These are phyloP conservation scores for crab-eating macaque (Macaca fascicularis) DNA, from an alignment of 2,113 vertebrate species.

Conservation along the genomic window DNA sequence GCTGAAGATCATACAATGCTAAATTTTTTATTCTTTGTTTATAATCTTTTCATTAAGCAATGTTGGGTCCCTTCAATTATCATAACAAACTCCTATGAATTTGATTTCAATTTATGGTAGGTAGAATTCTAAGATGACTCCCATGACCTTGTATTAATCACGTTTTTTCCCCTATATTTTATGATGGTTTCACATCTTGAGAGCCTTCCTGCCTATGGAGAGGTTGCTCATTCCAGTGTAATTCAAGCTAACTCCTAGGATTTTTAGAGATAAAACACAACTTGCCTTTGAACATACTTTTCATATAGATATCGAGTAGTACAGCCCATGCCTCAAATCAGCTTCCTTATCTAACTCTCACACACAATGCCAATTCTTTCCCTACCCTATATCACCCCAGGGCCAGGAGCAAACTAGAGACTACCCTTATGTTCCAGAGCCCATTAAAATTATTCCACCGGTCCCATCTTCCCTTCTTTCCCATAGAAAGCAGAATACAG, in stretches of 20 bases:
- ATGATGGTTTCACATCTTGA: background rate
- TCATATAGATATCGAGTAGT: background rate
- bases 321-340: background rate
- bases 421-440: accelerated
- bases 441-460: background rate
- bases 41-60: background rate
- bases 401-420: background rate
- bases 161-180: background rate
- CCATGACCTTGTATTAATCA: background rate
- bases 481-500: background rate
- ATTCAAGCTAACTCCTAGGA: too few relatives aligned
- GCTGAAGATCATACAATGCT: background rate
- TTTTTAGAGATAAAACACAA: background rate
- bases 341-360: background rate
- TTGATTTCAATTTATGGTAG: background rate
- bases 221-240: background rate
- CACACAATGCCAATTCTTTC: background rate
- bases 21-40: background rate
- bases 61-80: background rate
- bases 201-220: background rate
- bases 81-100: background rate
- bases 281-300: background rate
- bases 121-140: background rate
- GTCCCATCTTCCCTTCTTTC: background rate
- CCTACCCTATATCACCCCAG: background rate